phyloP scores from a whole-genome alignment of 2,888 invertebrate genomes.

The Anagyrus pseudococci region DNA sequence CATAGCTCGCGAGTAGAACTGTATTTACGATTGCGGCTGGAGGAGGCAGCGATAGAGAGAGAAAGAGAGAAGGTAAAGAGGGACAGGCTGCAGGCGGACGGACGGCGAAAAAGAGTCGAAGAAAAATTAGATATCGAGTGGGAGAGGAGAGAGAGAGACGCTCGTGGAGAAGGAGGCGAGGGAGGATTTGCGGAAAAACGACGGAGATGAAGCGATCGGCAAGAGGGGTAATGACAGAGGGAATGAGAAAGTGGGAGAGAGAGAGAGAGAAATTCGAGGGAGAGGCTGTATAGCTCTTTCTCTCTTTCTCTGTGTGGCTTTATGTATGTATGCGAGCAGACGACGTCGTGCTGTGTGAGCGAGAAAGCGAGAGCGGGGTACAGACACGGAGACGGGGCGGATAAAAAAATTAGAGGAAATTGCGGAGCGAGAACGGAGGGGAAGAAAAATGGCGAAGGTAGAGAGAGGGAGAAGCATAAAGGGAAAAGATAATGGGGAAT shows the following conservation, averaged over 20 bases:
- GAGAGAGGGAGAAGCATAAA: background rate
- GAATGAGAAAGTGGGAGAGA: too few relatives aligned
- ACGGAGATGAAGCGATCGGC: conserved; percentile 13
- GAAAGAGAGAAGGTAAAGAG: conserved; percentile 7
- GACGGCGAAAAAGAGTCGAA: conserved; percentile 25
- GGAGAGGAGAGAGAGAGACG: conserved; percentile 12
- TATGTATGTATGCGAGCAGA: too few relatives aligned
- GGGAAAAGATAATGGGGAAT: conserved; percentile 2
- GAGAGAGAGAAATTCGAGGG: conserved; percentile 16
- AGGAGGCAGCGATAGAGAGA: conserved; percentile 6
- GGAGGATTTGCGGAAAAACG: conserved; percentile 23
- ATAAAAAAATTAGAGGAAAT: conserved; percentile 1
- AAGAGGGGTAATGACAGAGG: conserved; percentile 17
- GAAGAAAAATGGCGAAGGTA: conserved; percentile 11
- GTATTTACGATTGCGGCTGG: conserved; percentile 10
- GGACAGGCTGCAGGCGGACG: conserved; percentile 1
- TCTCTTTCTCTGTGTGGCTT: too few relatives aligned
- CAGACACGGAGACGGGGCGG: background rate
- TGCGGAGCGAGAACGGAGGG: conserved; percentile 7
- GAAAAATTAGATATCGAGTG: conserved; percentile 33
- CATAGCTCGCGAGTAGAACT: conserved; percentile 5
- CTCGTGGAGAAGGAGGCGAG: background rate
- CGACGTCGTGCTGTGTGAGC: too few relatives aligned
- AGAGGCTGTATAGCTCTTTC: too few relatives aligned
- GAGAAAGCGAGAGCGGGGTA: background rate